Percentiles rank a stretch among this genome's conserved stretches.
Evolutionary conservation across 1,140 invertebrate species (phyloP).

Genomic region (Pseudobourletiella spinata): DNA sequence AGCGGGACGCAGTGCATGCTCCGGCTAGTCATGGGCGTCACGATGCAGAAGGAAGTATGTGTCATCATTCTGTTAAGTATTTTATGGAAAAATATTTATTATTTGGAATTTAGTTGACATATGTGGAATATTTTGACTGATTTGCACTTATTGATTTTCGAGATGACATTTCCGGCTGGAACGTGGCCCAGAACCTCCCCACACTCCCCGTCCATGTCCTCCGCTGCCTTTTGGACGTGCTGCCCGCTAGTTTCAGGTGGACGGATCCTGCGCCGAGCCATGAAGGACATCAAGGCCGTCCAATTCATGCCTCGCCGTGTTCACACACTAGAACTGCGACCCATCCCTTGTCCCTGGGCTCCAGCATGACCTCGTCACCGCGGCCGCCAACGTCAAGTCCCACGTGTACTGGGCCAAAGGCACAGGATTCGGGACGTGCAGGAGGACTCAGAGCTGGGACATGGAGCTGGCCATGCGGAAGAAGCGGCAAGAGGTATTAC

Average conservation of each 20-base stretch:
- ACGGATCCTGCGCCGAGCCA: conserved; percentile 61
- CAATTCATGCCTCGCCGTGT: conserved; percentile 74
- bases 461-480: conserved; percentile 82
- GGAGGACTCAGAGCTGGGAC: conserved; percentile 90
- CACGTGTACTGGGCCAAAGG: conserved; percentile 91
- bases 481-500: conserved; percentile 79
- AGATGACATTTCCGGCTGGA: conserved; percentile 65
- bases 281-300: conserved; percentile 71
- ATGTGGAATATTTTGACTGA: no score
- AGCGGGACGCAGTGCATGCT: conserved; percentile 74
- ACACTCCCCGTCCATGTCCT: conserved; percentile 81
- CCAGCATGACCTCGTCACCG: conserved; percentile 42
- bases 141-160: conserved; percentile 34
- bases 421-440: conserved; percentile 90
- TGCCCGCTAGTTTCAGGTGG: conserved; percentile 67
- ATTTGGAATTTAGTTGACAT: no score
- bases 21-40: conserved; percentile 74
- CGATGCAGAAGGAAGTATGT: conserved; percentile 77
- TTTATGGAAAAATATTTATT: no score
- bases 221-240: conserved; percentile 65
- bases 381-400: conserved; percentile 53
- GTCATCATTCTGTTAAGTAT: no score
- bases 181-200: conserved; percentile 64
- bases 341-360: conserved; percentile 41
- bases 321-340: conserved; percentile 65